Base-by-base conservation (phyloP, 2,888 invertebrate genomes). In the Eupithecia insigniata region DNA sequence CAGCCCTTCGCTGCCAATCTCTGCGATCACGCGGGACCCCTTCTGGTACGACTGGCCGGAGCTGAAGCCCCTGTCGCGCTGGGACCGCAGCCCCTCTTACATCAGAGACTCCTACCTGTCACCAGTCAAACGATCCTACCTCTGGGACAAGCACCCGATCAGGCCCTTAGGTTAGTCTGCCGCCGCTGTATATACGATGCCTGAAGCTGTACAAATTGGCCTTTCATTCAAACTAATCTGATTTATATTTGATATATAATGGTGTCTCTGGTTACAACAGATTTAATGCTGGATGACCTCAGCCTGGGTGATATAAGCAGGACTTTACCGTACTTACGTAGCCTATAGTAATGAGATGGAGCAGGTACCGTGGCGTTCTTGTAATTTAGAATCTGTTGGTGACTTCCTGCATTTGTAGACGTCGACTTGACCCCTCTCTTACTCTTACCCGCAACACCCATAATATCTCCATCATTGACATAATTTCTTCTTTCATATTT, bases 71-170 rank as follows among this genome's bases (percentile, higher is more conserved):
- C 95, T 96, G 91, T 96, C 96, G 78, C 95, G 96, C 84, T 96
- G 95, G 95, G 96, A 96, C 90, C 96, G 95, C 89, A 96, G 96
- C 89, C 97, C 97, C 77, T 97, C 96, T 90, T 96, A 96, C 95
- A 95, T 98, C 89, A 95, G 98, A 83, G 97, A 97, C 95, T 98
- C 97, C 87, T 98, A 97, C 95, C 96, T 98, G 92, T 98, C 98
- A 88, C 98, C 98, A 77, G 96, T 98, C 91, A 98, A 97, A 95
- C 97, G 97, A 95, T 97, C 96, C 93, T 98, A 97, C 95, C 95
- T 98, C 87, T 98, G 98, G 98, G 96, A 96, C 93, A 97, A 96
- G 94, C 98, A 98, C 94, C 98, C 98, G 90, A 96, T 97, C 92
- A 96, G 98, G 95, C 97, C 97, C 89, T 96, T 97, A 95, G 97